phyloP scores from a whole-genome alignment of 2,113 vertebrate genomes.

The Trogon melanurus region DNA sequence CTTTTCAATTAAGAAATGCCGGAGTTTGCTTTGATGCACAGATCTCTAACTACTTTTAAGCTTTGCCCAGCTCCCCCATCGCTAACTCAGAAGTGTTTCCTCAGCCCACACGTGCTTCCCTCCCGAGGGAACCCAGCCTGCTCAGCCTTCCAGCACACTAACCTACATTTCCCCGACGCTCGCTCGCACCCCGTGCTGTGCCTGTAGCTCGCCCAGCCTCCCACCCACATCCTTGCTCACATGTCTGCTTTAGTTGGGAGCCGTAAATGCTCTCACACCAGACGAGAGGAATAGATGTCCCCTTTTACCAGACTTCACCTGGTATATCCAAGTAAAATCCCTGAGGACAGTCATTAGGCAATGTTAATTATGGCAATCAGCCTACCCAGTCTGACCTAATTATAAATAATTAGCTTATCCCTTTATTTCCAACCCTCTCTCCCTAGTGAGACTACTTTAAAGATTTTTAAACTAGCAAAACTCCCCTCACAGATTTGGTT shows the following conservation, averaged over 20 bases:
- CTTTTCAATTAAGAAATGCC: not conserved
- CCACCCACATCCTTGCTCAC: rapidly evolving
- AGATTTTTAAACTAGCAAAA: not conserved
- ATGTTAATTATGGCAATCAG: conserved; percentile 71
- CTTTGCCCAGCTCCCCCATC: not conserved
- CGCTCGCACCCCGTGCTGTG: rapidly evolving
- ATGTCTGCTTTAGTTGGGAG: not conserved
- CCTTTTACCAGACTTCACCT: not conserved
- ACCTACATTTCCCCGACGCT: not conserved
- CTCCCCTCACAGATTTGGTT: not conserved
- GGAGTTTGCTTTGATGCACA: not conserved
- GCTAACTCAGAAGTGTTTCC: rapidly evolving
- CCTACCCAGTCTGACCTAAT: conserved; percentile 67
- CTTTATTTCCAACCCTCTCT: conserved; percentile 54
- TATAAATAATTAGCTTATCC: conserved; percentile 72
- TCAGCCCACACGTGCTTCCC: not conserved
- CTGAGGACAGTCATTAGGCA: conserved; percentile 46
- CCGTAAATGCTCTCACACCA: not conserved
- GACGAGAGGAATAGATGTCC: not conserved
- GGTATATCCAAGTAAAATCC: not conserved
- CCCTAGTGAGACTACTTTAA: conserved; percentile 19
- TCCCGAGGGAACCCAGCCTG: not conserved
- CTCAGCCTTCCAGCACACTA: not conserved
- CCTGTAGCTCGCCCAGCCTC: not conserved
- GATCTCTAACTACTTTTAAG: not conserved